These are phyloP conservation scores for Drosophila borborema DNA, from an alignment of 2,888 invertebrate species.

Conservation along the genomic window DNA sequence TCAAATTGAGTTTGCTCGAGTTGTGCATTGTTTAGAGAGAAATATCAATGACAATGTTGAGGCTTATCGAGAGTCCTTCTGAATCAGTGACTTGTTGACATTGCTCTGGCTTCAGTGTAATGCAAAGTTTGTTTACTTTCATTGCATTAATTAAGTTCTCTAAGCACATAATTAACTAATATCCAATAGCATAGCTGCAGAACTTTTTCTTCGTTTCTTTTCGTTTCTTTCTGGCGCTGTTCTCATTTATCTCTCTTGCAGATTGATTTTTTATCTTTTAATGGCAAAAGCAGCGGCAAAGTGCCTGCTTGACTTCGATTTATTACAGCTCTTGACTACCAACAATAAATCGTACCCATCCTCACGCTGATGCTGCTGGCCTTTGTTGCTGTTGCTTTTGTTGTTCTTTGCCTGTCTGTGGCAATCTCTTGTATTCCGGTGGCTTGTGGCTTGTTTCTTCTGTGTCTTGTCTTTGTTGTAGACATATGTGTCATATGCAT, in stretches of 20 bases:
- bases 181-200: conserved; percentile 8
- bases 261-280: conserved; percentile 47
- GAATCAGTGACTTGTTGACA: neutral
- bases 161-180: conserved; percentile 26
- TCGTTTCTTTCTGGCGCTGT: neutral
- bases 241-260: conserved; percentile 1
- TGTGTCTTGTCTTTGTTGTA: conserved; percentile 35
- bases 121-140: neutral
- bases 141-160: conserved; percentile 6
- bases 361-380: conserved; percentile 9
- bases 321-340: conserved; percentile 37
- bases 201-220: neutral
- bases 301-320: conserved; percentile 49
- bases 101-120: too few species aligned
- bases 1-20: conserved; percentile 15
- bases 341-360: conserved; percentile 48
- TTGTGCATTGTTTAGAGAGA: neutral
- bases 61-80: neutral
- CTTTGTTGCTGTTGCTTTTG: conserved; percentile 13
- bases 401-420: conserved; percentile 13
- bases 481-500: conserved; percentile 45
- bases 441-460: conserved; percentile 15
- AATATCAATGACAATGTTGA: conserved; percentile 2
- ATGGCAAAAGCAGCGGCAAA: conserved; percentile 29
- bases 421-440: conserved; percentile 25